Percentiles rank a stretch among this genome's conserved stretches.
These are phyloP conservation scores for Eupithecia centaureata DNA, from an alignment of 2,888 invertebrate species.

Conservation along the genomic window DNA sequence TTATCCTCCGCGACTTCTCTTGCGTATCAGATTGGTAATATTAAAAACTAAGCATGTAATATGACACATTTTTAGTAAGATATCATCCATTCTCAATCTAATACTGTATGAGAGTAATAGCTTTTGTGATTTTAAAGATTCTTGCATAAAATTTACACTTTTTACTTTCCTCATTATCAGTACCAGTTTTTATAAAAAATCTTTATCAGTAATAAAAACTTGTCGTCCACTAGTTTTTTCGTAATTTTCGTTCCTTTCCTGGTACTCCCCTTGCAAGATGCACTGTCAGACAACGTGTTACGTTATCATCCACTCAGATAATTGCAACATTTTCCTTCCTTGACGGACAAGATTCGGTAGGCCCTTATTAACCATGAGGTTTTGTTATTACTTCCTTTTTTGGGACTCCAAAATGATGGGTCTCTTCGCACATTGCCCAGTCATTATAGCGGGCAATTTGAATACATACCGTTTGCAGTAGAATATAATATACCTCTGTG, in stretches of 20 bases:
- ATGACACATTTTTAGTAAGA: not conserved
- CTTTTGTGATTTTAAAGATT: not conserved
- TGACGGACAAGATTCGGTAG: constrained; percentile 56
- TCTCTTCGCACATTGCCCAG: constrained; percentile 64
- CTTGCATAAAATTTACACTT: not conserved
- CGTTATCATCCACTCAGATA: constrained; percentile 42
- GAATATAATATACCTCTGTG: not conserved
- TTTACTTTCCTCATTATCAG: not conserved
- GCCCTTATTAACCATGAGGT: constrained; percentile 55
- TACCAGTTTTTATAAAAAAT: not conserved
- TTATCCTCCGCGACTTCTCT: not conserved
- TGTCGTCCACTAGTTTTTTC: not conserved
- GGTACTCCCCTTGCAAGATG: not conserved
- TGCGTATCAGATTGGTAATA: not conserved
- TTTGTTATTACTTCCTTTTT: constrained; percentile 56
- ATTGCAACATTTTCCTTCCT: constrained; percentile 47
- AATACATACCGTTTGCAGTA: constrained; percentile 55
- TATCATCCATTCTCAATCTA: not conserved
- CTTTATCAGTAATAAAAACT: not conserved
- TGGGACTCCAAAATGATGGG: constrained; percentile 67
- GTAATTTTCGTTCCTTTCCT: not conserved
- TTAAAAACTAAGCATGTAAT: not conserved
- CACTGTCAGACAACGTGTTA: constrained; percentile 19
- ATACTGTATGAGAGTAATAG: not conserved
- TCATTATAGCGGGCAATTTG: constrained; percentile 62